Evolutionary conservation across 2,113 vertebrate genomes (phyloP).

Genomic region (Oplegnathus fasciatus): DNA sequence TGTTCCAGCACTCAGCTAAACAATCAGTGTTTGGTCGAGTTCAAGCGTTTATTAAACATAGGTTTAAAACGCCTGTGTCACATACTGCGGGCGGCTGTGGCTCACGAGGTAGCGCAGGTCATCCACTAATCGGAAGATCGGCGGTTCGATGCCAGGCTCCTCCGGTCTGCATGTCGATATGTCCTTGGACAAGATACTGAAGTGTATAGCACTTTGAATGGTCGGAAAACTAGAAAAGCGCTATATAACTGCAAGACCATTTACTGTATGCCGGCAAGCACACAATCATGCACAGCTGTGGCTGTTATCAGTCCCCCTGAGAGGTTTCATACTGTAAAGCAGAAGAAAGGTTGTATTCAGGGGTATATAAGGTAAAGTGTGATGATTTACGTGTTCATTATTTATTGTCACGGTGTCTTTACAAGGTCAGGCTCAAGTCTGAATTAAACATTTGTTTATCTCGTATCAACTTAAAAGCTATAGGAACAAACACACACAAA

Average conservation of each 20-base stretch:
- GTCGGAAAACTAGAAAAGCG: too few species aligned
- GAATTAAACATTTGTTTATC: conserved; percentile 29
- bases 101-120: too few species aligned
- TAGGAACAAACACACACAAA: conserved; percentile 10
- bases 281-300: not conserved
- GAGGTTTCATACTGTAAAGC: conserved; percentile 28
- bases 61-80: conserved; percentile 9
- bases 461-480: not conserved
- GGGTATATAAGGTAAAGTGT: not conserved
- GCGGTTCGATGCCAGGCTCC: too few species aligned
- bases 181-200: too few species aligned
- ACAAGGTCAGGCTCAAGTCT: not conserved
- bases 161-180: too few species aligned
- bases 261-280: not conserved
- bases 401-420: not conserved
- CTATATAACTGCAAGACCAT: too few species aligned
- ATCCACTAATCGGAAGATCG: too few species aligned
- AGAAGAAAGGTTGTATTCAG: conserved; percentile 7
- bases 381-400: not conserved
- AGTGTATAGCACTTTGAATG: too few species aligned
- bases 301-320: conserved; percentile 14
- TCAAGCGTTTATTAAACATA: conserved; percentile 51
- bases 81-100: too few species aligned
- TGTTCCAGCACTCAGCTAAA: conserved; percentile 34
- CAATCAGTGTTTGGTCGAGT: conserved; percentile 38